Evolutionary conservation across 1,140 invertebrate species (phyloP).

Genomic region (Augochlora pura): DNA sequence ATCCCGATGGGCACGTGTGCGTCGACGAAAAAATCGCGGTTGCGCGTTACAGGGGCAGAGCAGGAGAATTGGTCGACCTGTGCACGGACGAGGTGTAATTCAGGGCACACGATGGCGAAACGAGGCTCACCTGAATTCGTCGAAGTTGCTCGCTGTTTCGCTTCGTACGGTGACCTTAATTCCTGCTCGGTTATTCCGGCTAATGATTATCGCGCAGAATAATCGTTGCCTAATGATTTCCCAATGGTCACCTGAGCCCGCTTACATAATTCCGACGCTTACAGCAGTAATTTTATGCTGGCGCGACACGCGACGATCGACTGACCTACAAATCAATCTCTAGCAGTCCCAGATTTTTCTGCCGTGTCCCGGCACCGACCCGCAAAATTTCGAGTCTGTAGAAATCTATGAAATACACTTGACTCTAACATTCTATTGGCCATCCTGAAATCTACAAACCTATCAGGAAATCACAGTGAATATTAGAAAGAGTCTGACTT

Average conservation of each 20-base stretch:
- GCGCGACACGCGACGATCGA: not conserved
- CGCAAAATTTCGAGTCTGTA: too few relatives aligned
- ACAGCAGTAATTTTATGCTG: conserved; percentile 1
- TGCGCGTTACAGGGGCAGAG: not conserved
- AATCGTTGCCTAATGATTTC: conserved; percentile 63
- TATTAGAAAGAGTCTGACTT: too few relatives aligned
- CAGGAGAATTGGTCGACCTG: not conserved
- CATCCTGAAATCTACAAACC: too few relatives aligned
- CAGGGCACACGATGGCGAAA: not conserved
- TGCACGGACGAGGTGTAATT: not conserved
- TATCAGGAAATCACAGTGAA: too few relatives aligned
- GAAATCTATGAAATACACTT: too few relatives aligned
- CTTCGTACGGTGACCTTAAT: conserved; percentile 58
- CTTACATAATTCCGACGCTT: conserved; percentile 43
- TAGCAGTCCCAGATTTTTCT: too few relatives aligned
- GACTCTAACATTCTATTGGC: too few relatives aligned
- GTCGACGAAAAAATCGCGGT: not conserved
- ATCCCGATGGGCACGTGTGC: conserved; percentile 1
- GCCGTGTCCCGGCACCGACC: too few relatives aligned
- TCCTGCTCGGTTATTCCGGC: conserved; percentile 43
- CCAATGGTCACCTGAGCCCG: conserved; percentile 51
- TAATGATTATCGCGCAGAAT: conserved; percentile 62
- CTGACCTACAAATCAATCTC: too few relatives aligned
- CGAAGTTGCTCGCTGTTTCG: conserved; percentile 12
- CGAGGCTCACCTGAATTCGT: conserved; percentile 21